Base-by-base conservation (phyloP, 2,888 invertebrate genomes). In the Ypsolopha sequella region DNA sequence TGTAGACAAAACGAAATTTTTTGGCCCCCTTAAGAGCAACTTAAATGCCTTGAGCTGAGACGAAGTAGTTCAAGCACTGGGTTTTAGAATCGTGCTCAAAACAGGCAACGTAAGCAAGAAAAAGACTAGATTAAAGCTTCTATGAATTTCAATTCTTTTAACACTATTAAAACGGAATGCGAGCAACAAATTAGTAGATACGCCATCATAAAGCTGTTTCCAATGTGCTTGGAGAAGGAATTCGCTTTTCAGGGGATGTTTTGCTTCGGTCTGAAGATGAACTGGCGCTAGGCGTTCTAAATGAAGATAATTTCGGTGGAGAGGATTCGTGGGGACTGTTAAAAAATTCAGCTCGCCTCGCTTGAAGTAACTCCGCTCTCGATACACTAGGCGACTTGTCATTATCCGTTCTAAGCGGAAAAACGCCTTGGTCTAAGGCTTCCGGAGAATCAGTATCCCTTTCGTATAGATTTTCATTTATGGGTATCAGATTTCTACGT, bases 151-250 rank as follows among this genome's bases (percentile, higher is more conserved):
- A 73, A 62, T 56, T 64, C 62, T 63, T 63, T 55, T 61, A 62
- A 70, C 80, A 80, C 80, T 52, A 53, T 44, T 9, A 36, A 41
- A 51, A 50, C 53, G 36, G 36, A 6, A 51, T 46, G 38, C 24
- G 24, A 41, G 49, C 34, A 41, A 24, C 41, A 6, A 7, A 9
- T 41, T 6, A 35, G 46, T 33, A 24, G 7, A n/a, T 8, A 38
- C 33, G 7, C 62, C 68, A 87, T 88, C 87, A 87, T 86, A 91
- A 90, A 55, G 91, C 89, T 54, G 91, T 91, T 82, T 91, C 91
- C 61, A 91, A 76, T 9, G 90, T 88, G 45, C 87, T 85, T 11
- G 89, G 88, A 44, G 88, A 74, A 51, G 71, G 65, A 55, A 75
- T 75, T 52, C 79, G 77, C 57, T 72, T 70, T 53, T 84, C 81